Conservation (phyloP, 1,140 invertebrate genomes). For the Chironomus tepperi region DNA sequence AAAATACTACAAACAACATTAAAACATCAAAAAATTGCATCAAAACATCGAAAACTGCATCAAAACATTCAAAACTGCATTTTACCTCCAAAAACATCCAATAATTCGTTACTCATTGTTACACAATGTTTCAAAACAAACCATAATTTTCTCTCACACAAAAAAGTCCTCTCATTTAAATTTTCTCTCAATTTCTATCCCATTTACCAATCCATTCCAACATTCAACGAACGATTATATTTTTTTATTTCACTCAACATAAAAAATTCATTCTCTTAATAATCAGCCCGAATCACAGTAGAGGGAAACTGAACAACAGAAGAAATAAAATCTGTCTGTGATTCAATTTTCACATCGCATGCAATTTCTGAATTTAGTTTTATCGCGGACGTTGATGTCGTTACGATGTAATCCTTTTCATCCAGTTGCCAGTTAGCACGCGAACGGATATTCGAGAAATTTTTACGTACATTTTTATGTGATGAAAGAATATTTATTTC, state of each 20-base stretch:
- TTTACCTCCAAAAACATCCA: not conserved
- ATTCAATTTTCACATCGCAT: not conserved
- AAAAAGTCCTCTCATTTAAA: not conserved
- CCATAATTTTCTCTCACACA: too few relatives aligned
- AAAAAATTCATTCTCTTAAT: not conserved
- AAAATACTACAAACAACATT: too few relatives aligned
- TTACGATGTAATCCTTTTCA: conserved; percentile 13
- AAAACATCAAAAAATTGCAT: not conserved
- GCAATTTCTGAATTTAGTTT: conserved; percentile 9
- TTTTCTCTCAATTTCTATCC: not conserved
- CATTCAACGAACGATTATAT: too few relatives aligned
- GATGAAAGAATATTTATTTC: too few relatives aligned
- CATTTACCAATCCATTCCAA: too few relatives aligned
- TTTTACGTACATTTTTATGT: too few relatives aligned
- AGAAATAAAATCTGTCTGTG: not conserved
- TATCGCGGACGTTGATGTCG: conserved; percentile 10
- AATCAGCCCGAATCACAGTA: not conserved
- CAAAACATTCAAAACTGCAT: not conserved
- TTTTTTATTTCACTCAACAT: too few relatives aligned
- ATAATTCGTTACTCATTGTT: not conserved
- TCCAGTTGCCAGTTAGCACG: conserved; percentile 5
- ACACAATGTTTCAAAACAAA: not conserved
- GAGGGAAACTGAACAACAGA: not conserved
- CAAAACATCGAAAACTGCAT: not conserved
- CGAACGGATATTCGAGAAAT: not conserved